Conservation (phyloP, 2,113 vertebrate species). For the Ascaphus truei region DNA sequence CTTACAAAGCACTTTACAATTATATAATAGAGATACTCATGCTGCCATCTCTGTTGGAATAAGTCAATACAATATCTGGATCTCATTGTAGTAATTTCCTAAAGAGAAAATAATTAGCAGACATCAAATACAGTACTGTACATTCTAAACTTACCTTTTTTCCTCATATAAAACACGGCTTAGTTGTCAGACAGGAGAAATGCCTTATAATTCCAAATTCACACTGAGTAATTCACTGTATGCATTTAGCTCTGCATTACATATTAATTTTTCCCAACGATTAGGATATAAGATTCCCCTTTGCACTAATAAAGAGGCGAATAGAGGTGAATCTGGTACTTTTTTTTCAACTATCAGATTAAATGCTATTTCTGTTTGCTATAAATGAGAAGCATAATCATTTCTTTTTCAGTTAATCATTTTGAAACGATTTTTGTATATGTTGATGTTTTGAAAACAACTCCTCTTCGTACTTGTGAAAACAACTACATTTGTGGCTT, state of each 20-base stretch:
- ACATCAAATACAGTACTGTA: no score
- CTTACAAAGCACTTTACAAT: no score
- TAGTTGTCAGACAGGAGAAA: no score
- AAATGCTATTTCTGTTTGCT: constrained; percentile 30
- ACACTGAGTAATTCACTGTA: constrained; percentile 13
- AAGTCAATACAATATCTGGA: no score
- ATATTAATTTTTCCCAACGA: constrained; percentile 17
- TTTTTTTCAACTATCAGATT: constrained; percentile 15
- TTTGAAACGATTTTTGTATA: not conserved
- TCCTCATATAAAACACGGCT: no score
- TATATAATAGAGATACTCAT: no score
- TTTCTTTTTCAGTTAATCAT: not conserved
- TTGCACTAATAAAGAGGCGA: constrained; percentile 12
- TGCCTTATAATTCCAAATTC: no score
- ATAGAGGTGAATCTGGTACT: constrained; percentile 1
- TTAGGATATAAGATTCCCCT: not conserved
- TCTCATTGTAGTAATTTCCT: no score
- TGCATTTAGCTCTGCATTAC: not conserved
- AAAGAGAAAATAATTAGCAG: no score
- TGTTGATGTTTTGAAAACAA: not conserved
- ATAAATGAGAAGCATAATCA: not conserved
- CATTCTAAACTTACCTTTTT: no score
- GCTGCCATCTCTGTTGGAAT: no score
- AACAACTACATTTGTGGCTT: constrained; percentile 8
- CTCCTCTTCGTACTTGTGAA: constrained; percentile 22